Evolutionary conservation across 2,113 vertebrate genomes (phyloP), one percentile per base, ranked within the genome.

Genomic region (Bufo bufo): DNA sequence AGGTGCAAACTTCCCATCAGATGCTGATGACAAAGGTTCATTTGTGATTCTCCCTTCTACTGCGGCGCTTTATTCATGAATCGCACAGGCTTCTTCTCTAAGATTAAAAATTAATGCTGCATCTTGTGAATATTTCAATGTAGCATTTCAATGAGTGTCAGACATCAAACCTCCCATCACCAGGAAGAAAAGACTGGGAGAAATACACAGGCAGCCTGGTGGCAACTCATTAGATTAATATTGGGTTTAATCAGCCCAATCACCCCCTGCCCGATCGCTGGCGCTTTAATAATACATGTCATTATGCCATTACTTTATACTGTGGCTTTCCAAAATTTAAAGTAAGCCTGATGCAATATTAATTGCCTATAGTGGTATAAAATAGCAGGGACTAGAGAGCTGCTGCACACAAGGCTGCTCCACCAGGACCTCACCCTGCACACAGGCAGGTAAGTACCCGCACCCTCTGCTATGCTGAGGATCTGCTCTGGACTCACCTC

Each of bases 321-420:
- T 93, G 94, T 90, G 94, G 93, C 94, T 92, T 95, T 95, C 94
- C 94, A 96, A 95, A 96, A 95, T 94, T 96, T 96, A 96, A 96
- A 97, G 94, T 96, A 95, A 93, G 93, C 91, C 92, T 92, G 90
- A 96, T 95, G 95, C 96, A 96, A 95, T 96, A 96, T 96, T 97
- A 96, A 97, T 96, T 91, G 94, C 87, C 90, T 91, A 92, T 94
- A 92, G 90, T 92, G 89, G 93, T 94, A 94, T 95, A 96, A 96
- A 95, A 94, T 93, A 90, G 92, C 92, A 91, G 92, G 89, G 90
- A 90, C 92, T 90, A 90, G 90, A 87, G 90, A 90, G 91, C 81
- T 90, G 82, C 91, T 90, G 91, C 93, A 91, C 85, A 92, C 72
- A 89, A 90, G 92, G 90, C 90, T 85, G 8, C 59, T 86, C 91